phyloP scores from a whole-genome alignment of 2,888 invertebrate genomes.

The Sthenelais limicola region DNA sequence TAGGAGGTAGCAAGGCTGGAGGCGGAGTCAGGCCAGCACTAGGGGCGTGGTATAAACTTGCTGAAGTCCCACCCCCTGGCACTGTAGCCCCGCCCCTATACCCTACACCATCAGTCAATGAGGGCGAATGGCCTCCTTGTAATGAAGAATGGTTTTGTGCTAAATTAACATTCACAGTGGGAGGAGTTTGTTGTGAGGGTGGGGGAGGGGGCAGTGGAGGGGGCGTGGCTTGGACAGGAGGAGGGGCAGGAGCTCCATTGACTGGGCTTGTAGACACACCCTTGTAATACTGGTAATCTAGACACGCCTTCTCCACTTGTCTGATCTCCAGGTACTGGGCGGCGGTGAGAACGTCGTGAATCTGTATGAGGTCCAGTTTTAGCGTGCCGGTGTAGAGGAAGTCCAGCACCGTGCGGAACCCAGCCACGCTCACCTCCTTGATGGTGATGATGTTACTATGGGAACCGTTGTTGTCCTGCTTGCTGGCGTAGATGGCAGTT shows the following conservation, averaged over 20 bases:
- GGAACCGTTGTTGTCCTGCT: slow-evolving; percentile 40
- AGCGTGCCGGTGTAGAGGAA: slow-evolving; percentile 50
- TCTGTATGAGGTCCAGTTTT: slow-evolving; percentile 41
- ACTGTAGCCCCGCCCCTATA: slow-evolving; percentile 3
- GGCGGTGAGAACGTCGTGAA: slow-evolving; percentile 45
- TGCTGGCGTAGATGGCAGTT: slow-evolving; percentile 41
- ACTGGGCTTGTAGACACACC: not conserved
- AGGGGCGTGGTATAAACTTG: not conserved
- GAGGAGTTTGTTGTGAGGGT: not conserved
- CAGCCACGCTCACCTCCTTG: slow-evolving; percentile 47
- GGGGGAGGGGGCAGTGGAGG: not conserved
- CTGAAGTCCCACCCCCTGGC: not conserved
- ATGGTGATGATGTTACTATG: slow-evolving; percentile 40
- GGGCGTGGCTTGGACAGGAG: not conserved
- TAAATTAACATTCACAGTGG: not conserved
- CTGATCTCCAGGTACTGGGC: slow-evolving; percentile 48
- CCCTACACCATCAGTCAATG: not conserved
- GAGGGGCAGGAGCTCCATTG: not conserved
- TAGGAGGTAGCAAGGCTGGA: not conserved
- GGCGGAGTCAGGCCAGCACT: slow-evolving; percentile 8
- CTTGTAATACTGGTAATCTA: slow-evolving; percentile 44
- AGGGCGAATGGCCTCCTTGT: not conserved
- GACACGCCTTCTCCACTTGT: slow-evolving; percentile 44
- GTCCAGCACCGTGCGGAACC: slow-evolving; percentile 47
- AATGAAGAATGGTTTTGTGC: not conserved